Conservation (phyloP, 2,888 invertebrate species). For the Octonoba sinensis region DNA sequence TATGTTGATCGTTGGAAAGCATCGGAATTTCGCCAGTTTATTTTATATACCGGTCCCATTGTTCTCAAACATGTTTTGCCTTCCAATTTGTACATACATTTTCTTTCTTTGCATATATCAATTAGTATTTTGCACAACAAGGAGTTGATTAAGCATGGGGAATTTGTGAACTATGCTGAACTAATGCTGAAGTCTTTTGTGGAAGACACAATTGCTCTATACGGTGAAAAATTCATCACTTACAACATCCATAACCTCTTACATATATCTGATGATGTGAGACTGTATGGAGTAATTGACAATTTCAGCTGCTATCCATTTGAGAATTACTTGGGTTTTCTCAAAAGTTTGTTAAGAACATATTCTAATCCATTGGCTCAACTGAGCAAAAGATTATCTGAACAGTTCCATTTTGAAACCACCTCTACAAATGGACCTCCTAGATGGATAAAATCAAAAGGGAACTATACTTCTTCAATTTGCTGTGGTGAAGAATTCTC, state of each 20-base stretch:
- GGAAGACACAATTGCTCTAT: not conserved
- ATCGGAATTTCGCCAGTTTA: constrained; percentile 8
- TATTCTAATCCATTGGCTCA: not conserved
- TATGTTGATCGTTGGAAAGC: constrained; percentile 9
- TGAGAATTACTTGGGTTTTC: constrained; percentile 3
- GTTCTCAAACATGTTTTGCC: not conserved
- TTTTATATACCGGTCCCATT: constrained; percentile 12
- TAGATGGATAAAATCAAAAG: too few relatives aligned
- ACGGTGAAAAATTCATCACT: not conserved
- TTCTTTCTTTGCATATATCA: constrained; percentile 3
- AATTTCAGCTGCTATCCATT: not conserved
- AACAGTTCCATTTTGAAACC: not conserved
- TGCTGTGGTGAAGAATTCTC: too few relatives aligned
- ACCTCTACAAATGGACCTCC: too few relatives aligned
- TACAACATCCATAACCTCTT: constrained; percentile 7
- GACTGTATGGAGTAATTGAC: not conserved
- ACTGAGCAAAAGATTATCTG: constrained; percentile 4
- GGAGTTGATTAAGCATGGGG: not conserved
- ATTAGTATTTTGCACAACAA: not conserved
- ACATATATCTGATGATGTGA: constrained; percentile 7
- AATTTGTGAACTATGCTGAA: constrained; percentile 4
- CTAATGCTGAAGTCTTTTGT: constrained; percentile 2
- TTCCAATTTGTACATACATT: not conserved
- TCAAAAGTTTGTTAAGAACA: not conserved
- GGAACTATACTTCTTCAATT: too few relatives aligned